Base-by-base conservation (phyloP, 2,113 vertebrate genomes). In the Cyanocitta stelleri region DNA sequence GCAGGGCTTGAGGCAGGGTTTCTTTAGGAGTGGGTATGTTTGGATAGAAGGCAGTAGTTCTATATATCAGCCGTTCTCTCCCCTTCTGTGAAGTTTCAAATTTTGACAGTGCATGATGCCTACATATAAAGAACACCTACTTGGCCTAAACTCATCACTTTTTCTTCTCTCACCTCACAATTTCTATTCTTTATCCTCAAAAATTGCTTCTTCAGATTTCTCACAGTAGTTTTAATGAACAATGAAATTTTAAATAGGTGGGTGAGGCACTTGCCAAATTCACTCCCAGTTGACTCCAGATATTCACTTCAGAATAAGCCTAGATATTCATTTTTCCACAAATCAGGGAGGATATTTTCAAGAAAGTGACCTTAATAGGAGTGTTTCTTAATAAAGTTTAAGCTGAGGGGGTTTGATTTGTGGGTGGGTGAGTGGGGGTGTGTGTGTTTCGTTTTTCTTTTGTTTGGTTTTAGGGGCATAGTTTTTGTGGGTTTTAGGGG, bases 341-440 rank as follows among this genome's bases (percentile, higher is more conserved):
- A 79, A 67, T 16, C 33, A 61, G 8, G 8, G 17, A 51, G 10
- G 6, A 43, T 69, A 30, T 23, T 67, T 21, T 67, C 12, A 26
- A 68, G 41, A 73, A 72, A 46, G 2, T 29, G 11, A 39, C 7
- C 23, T 49, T 55, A 62, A 9, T 48, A 48, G 59, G 13, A 72
- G 26, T 9, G 4, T 12, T 84, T 32, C 9, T 69, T 19, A 59
- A 41, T 17, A 59, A 69, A 32, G 6, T 23, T 43, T 55, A n/a
- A 39, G 59, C 5, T 37, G 33, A 29, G 6, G 1, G 5, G 7
- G 7, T 11, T 43, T 59, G 26, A n/a, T 43, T 67, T 20, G 30
- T 54, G 35, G 12, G 4, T 22, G 32, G 7, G 14, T 1, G 3
- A 3, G 7, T 32, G 13, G 13, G 7, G 16, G 6, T 4, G 9